Base-by-base conservation (phyloP, 2,113 vertebrate species). In the Prietella phreatophila region DNA sequence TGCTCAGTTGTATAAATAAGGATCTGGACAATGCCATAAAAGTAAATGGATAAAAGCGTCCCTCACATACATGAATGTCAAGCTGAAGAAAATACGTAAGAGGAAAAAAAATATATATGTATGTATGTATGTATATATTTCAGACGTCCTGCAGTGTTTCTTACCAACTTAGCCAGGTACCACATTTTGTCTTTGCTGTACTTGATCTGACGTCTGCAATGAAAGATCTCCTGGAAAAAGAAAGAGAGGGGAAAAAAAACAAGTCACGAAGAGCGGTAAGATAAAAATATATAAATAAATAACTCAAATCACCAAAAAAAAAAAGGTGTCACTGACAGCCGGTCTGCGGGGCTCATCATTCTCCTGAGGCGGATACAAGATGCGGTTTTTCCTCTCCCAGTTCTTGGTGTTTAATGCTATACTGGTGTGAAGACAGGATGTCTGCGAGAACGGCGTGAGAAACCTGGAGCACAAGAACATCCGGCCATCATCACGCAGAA, bases 121-220 rank as follows among this genome's bases (percentile, higher is more conserved):
- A n/a, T n/a, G n/a, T n/a, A n/a, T n/a, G n/a, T n/a, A n/a, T n/a
- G n/a, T n/a, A n/a, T 27, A 8, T 5, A n/a, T n/a, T n/a, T n/a
- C 42, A n/a, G 22, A n/a, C 19, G 42, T 50, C 42, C 42, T 76
- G 55, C 1, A 5, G 53, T 36, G 47, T 58, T 13, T 82, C 96
- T 96, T 92, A 98, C 98, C 97, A 99, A 65, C 93, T 97, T 99
- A 56, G 98, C 97, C 92, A 99, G 92, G 92, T 99, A 99, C 98
- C 98, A 99, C 98, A 99, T 97, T 93, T 99, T 99, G 90, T 99
- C 97, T 90, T 96, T 97, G 93, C 98, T 99, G 90, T 99, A 99
- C 88, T 99, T 99, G 71, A 99, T 97, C 78, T 99, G 97, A 88
- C 97, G 96, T 89, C 97, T 95, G 91, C 96, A 95, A 89, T 99